A percentile compares a stretch with the other conserved stretches of the same genome.
Evolutionary conservation across 1,140 invertebrate species (phyloP).

Genomic region (Drosophila kikkawai): DNA sequence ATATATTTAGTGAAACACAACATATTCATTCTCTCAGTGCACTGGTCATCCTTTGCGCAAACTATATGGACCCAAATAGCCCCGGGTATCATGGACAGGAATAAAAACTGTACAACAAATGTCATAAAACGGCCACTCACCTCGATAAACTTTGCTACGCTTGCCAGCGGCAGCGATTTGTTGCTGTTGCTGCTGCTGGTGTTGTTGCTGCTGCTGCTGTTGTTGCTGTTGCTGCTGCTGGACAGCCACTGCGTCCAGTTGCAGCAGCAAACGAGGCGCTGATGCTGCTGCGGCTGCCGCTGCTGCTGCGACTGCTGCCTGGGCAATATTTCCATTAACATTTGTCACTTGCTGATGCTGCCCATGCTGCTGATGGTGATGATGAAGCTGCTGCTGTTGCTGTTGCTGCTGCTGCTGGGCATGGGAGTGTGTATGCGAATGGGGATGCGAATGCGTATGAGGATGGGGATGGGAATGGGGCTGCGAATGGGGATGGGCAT

Average conservation of each 20-base stretch:
- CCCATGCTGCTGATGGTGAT: constrained; percentile 47
- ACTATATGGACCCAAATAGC: constrained; percentile 52
- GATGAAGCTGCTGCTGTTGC: constrained; percentile 60
- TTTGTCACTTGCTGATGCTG: constrained; percentile 62
- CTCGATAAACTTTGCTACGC: constrained; percentile 82
- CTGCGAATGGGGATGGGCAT: constrained; percentile 26
- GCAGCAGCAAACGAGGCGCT: constrained; percentile 61
- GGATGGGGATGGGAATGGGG: constrained; percentile 16
- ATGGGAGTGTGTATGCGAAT: constrained; percentile 28
- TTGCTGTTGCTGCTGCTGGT: constrained; percentile 68
- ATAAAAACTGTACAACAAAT: constrained; percentile 69
- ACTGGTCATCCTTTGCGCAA: constrained; percentile 32
- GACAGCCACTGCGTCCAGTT: constrained; percentile 60
- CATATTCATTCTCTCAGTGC: constrained; percentile 11
- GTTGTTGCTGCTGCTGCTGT: constrained; percentile 49
- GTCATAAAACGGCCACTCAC: constrained; percentile 84
- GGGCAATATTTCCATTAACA: constrained; percentile 71
- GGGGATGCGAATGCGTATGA: constrained; percentile 27
- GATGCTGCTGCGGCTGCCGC: constrained; percentile 36
- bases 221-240: constrained; percentile 64
- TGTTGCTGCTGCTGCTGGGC: constrained; percentile 40
- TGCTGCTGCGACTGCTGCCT: constrained; percentile 46
- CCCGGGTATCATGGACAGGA: constrained; percentile 44
- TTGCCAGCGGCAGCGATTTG: constrained; percentile 75
- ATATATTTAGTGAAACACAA: no score